Conservation (phyloP, 2,888 invertebrate species). For the Neuroscelio doddi region DNA sequence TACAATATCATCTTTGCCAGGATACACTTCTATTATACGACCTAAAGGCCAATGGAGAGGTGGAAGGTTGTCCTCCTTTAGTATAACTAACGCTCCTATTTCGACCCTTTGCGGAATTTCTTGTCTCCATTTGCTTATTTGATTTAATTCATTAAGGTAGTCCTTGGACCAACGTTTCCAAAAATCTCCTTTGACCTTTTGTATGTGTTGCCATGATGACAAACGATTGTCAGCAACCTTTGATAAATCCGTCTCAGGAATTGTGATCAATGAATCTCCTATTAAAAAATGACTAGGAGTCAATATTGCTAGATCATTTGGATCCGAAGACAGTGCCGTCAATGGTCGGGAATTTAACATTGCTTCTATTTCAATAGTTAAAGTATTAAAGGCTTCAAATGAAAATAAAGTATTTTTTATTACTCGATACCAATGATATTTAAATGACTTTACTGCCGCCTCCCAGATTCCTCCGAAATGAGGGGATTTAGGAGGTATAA, state of each 20-base stretch:
- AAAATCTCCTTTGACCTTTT: constrained; percentile 30
- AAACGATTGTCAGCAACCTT: constrained; percentile 27
- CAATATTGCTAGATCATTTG: constrained; percentile 34
- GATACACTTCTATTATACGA: too few species aligned
- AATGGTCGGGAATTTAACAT: constrained; percentile 49
- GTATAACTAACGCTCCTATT: too few species aligned
- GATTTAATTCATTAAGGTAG: constrained; percentile 33
- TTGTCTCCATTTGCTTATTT: constrained; percentile 30
- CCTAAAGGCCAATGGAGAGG: too few species aligned
- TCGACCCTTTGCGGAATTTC: too few species aligned
- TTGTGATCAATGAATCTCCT: constrained; percentile 33
- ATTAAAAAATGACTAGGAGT: constrained; percentile 52
- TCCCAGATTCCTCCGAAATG: constrained; percentile 60
- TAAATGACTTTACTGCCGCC: constrained; percentile 54
- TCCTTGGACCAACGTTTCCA: constrained; percentile 33
- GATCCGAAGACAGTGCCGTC: constrained; percentile 37
- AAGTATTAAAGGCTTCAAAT: constrained; percentile 33
- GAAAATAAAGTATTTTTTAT: constrained; percentile 43
- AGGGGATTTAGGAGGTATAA: constrained; percentile 46
- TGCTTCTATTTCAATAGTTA: constrained; percentile 39
- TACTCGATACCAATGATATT: constrained; percentile 52
- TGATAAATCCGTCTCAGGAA: constrained; percentile 41
- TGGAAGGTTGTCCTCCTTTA: too few species aligned
- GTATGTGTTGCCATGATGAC: constrained; percentile 32
- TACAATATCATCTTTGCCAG: too few species aligned